phyloP scores from a whole-genome alignment of 1,140 invertebrate genomes.

The Stegodyphus mimosarum region DNA sequence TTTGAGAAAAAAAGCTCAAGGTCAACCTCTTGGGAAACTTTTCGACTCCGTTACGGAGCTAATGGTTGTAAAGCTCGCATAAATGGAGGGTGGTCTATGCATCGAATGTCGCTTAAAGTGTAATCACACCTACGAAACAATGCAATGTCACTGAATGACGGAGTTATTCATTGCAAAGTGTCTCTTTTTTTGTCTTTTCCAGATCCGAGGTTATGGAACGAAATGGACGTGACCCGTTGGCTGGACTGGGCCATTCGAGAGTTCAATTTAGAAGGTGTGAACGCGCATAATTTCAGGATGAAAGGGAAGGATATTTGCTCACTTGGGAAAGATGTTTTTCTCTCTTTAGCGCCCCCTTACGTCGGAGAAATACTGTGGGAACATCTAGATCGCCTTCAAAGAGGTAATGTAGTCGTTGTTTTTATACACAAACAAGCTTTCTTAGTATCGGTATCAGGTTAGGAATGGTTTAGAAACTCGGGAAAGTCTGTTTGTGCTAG shows the following conservation, averaged over 20 bases:
- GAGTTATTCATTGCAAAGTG: not conserved
- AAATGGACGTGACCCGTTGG: conserved; percentile 92
- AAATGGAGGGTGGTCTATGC: not conserved
- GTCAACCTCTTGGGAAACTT: no score
- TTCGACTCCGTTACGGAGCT: no score
- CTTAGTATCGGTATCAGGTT: not conserved
- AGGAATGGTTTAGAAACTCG: not conserved
- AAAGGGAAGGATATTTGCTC: conserved; percentile 92
- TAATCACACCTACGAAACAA: conserved; percentile 6
- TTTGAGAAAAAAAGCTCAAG: no score
- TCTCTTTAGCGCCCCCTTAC: conserved; percentile 88
- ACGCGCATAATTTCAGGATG: conserved; percentile 74
- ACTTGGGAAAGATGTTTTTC: conserved; percentile 91
- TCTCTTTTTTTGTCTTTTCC: conserved; percentile 52
- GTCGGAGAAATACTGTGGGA: conserved; percentile 98
- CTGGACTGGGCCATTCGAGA: conserved; percentile 92
- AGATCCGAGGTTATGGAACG: conserved; percentile 95
- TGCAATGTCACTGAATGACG: not conserved
- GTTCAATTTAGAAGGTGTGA: conserved; percentile 89
- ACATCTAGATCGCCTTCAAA: conserved; percentile 94
- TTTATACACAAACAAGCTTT: not conserved
- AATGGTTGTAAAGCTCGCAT: no score
- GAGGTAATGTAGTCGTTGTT: conserved; percentile 78
- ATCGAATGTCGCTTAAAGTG: not conserved
- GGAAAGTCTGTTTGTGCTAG: not conserved